Conservation (phyloP, 2,113 vertebrate species). For the Silurus asotus region DNA sequence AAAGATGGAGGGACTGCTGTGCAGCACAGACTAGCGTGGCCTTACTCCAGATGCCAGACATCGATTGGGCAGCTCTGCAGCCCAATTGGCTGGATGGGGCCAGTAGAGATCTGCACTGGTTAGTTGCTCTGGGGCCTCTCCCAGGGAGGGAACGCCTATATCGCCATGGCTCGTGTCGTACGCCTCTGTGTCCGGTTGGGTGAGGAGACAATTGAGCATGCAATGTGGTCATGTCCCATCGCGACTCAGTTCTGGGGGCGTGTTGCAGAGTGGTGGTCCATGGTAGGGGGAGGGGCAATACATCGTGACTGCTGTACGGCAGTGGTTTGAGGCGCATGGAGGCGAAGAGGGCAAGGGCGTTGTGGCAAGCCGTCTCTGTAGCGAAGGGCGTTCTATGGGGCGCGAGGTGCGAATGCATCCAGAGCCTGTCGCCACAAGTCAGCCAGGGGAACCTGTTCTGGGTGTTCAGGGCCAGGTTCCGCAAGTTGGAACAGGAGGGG, state of each 20-base stretch:
- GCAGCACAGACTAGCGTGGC: neutral
- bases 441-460: neutral
- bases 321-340: neutral
- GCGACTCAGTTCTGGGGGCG: neutral
- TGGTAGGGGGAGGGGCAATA: rapidly evolving
- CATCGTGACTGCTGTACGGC: too few species aligned
- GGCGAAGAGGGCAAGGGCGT: neutral
- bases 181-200: neutral
- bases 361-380: neutral
- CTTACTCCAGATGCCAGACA: neutral
- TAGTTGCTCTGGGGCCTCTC: neutral
- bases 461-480: neutral
- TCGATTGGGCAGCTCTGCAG: neutral
- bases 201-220: neutral
- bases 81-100: neutral
- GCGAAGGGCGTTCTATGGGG: neutral
- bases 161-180: neutral
- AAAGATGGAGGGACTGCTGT: neutral
- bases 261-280: neutral
- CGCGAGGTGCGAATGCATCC: neutral
- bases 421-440: neutral
- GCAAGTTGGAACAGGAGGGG: neutral
- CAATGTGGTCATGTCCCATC: neutral
- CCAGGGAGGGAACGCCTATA: neutral
- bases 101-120: neutral